Percentiles rank a stretch among this genome's conserved stretches.
Evolutionary conservation across 92 coral and sea anemone genomes (phyloP).

Genomic region (Epizoanthus illoricatus): DNA sequence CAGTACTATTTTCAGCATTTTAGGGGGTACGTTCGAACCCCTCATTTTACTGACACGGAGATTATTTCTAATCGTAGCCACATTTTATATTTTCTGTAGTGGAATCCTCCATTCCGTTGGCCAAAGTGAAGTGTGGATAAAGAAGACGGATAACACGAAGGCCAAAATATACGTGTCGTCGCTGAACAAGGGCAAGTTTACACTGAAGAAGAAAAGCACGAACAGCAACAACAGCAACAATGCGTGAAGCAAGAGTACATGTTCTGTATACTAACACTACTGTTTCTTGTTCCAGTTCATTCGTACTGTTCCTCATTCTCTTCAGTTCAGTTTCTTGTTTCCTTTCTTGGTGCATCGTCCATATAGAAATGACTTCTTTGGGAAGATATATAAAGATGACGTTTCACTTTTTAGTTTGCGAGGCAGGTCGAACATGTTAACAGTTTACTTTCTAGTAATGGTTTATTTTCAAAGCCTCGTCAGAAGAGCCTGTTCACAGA

Average conservation of each 20-base stretch:
- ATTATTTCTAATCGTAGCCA: neutral
- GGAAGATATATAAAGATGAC: too few species aligned
- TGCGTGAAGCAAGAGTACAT: neutral
- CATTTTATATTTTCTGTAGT: conserved; percentile 48
- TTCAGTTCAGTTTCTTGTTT: neutral
- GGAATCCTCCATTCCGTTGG: conserved; percentile 90
- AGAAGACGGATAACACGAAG: conserved; percentile 95
- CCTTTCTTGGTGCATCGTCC: too few species aligned
- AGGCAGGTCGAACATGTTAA: too few species aligned
- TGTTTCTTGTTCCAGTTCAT: neutral
- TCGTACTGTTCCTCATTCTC: neutral
- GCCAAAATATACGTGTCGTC: conserved; percentile 81
- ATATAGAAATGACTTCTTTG: too few species aligned
- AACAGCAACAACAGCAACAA: conserved; percentile 37
- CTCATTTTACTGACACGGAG: neutral
- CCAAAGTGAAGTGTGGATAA: conserved; percentile 92
- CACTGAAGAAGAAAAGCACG: conserved; percentile 71
- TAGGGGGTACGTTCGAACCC: too few species aligned
- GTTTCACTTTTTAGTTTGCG: too few species aligned
- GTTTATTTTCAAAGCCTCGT: too few species aligned
- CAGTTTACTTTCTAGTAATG: too few species aligned
- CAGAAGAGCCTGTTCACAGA: too few species aligned
- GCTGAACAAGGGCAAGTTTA: conserved; percentile 86
- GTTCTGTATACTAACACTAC: too few species aligned
- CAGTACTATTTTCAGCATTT: too few species aligned